Conservation (phyloP, 1,140 invertebrate species). For the Ips nitidus region DNA sequence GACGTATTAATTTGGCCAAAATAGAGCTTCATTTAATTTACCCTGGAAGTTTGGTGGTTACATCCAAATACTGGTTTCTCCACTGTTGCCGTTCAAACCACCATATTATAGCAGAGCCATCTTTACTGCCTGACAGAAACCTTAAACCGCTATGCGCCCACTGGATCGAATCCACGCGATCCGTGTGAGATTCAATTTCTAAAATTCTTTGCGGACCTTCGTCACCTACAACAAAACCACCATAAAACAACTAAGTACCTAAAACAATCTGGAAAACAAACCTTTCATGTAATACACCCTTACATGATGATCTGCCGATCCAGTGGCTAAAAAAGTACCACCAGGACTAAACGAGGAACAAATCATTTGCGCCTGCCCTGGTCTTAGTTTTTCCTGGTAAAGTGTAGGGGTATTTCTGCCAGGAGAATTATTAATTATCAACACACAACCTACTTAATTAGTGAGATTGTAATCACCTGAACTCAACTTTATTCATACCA, state of each 20-base stretch:
- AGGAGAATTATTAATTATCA: constrained; percentile 38
- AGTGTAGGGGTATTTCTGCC: constrained; percentile 79
- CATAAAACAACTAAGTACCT: background rate
- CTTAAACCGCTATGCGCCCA: constrained; percentile 84
- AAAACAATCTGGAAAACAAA: no score
- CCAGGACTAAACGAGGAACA: constrained; percentile 94
- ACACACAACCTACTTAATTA: background rate
- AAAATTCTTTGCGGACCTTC: constrained; percentile 71
- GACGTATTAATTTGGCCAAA: no score
- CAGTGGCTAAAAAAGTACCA: constrained; percentile 90
- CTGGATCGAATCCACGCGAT: constrained; percentile 94
- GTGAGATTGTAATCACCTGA: constrained; percentile 42
- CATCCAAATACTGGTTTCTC: constrained; percentile 75
- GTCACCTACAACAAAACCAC: constrained; percentile 45
- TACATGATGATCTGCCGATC: constrained; percentile 91
- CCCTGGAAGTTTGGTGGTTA: constrained; percentile 69
- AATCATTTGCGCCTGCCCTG: constrained; percentile 94
- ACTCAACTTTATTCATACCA: constrained; percentile 60
- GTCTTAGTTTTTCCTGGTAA: constrained; percentile 90
- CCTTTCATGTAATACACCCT: constrained; percentile 84
- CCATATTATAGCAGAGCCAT: constrained; percentile 96
- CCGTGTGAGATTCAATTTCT: constrained; percentile 86
- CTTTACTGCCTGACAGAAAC: constrained; percentile 95
- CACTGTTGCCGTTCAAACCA: constrained; percentile 87
- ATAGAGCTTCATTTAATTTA: constrained; percentile 45